Evolutionary conservation across 2,888 invertebrate species (phyloP).

Genomic region (Cephus spinipes): DNA sequence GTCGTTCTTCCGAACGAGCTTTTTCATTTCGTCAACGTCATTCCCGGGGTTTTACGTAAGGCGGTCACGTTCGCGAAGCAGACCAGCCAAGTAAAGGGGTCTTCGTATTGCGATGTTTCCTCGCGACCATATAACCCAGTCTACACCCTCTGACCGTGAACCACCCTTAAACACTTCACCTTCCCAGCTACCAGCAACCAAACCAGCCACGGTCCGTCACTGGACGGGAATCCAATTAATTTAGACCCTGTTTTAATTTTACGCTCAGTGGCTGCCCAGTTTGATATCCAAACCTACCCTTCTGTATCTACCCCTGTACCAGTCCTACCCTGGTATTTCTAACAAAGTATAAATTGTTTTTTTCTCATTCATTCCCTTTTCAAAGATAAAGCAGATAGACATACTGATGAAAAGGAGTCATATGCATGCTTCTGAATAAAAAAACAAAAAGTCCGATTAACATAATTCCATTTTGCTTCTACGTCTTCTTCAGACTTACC

Average conservation of each 20-base stretch:
- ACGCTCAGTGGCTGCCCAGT: conserved; percentile 17
- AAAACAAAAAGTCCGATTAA: not conserved
- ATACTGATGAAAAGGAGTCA: not conserved
- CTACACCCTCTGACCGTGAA: not conserved
- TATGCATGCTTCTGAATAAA: not conserved
- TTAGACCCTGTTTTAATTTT: conserved; percentile 29
- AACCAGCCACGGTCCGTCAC: not conserved
- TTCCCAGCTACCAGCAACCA: not conserved
- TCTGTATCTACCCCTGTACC: not conserved
- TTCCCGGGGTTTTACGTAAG: not conserved
- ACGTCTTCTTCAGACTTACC: not conserved
- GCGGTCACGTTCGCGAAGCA: not conserved
- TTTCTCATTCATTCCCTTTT: not conserved
- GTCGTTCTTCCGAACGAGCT: not conserved
- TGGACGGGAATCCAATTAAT: conserved; percentile 29
- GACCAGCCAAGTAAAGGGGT: not conserved
- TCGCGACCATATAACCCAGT: not conserved
- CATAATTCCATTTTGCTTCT: not conserved
- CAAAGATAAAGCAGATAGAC: not conserved
- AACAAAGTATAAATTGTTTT: too few species aligned
- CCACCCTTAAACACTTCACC: not conserved
- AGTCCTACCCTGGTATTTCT: not conserved
- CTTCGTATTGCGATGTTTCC: not conserved
- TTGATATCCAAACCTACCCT: not conserved
- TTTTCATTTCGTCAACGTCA: not conserved